Evolutionary conservation across 1,140 invertebrate genomes (phyloP), one percentile per base, ranked within the genome.

Genomic region (Ridgeia piscesae): DNA sequence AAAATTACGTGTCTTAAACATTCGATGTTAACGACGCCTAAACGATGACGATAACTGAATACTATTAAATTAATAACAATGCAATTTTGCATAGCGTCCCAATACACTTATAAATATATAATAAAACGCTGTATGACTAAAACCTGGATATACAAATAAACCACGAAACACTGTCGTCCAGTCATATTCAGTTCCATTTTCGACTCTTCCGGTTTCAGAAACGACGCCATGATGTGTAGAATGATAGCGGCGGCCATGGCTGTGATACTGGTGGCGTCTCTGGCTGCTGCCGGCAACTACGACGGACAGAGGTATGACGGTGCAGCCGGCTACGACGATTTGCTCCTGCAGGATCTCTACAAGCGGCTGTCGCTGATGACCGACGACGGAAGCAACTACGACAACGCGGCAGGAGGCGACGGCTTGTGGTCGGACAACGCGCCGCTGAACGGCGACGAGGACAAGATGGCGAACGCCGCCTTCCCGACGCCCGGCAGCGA

Each of bases 331-430:
- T 92, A 92, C 1, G 88, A 92, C 31, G 91, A 92, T 34, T 21
- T 92, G 14, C 91, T 92, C 33, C 31, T 92, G 48, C 50, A 92
- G 58, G 91, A 92, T 42, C 42, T 92, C 34, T 92, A 92, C 91
- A 92, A 89, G 88, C 50, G 91, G 8, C 91, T 92, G 17, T 33
- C 91, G 33, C 50, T 88, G 50, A 88, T 92, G 50, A 58, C 50
- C 33, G 58, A 92, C 42, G 34, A 91, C 34, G 34, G 6, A 27
- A 33, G 34, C 11, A 50, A 92, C 48, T 48, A 92, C 34, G 91
- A 8, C 4, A 77, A n/a, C 88, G 33, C 33, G 17, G 91, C 34
- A n/a, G 34, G 50, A 11, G 33, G 34, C 31, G 88, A 88, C 14
- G 48, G 48, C 11, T 33, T 34, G 31, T 42, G 34, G n/a, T 92